Conservation (phyloP, 2,888 invertebrate genomes). For the Serripes groenlandicus region DNA sequence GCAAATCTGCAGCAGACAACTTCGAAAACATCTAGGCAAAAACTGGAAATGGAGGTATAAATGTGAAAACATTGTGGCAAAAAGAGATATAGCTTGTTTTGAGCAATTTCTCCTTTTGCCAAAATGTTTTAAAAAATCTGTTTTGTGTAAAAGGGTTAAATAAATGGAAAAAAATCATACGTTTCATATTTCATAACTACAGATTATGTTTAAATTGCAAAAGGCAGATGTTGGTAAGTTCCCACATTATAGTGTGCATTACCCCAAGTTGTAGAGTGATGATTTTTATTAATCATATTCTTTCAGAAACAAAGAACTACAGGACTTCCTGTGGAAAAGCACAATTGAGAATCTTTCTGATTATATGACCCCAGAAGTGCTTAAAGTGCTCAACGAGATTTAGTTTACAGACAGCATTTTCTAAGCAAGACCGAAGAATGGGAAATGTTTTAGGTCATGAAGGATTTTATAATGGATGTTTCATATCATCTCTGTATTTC, state of each 20-base stretch:
- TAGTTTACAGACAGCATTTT: background rate
- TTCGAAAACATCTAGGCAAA: background rate
- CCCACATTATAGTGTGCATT: too few relatives aligned
- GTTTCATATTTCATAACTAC: too few relatives aligned
- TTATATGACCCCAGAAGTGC: constrained; percentile 53
- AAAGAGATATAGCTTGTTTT: background rate
- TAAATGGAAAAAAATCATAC: too few relatives aligned
- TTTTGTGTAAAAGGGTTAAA: too few relatives aligned
- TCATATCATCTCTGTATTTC: too few relatives aligned
- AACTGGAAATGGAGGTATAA: background rate
- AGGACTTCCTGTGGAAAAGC: constrained; percentile 62
- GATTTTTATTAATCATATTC: background rate
- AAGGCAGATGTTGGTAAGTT: too few relatives aligned
- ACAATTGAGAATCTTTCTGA: constrained; percentile 62
- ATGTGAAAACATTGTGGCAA: background rate
- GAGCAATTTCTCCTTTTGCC: background rate
- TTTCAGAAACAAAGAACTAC: constrained; percentile 61
- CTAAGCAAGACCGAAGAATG: background rate
- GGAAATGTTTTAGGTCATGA: background rate
- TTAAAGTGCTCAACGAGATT: constrained; percentile 49
- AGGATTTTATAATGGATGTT: background rate
- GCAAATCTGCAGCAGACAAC: too few relatives aligned
- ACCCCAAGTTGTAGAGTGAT: too few relatives aligned
- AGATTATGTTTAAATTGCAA: too few relatives aligned
- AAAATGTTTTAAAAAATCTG: background rate